Percentiles rank a stretch among this genome's conserved stretches.
phyloP scores from a whole-genome alignment of 2,797 vertebrate genomes.

The Cryptoprocta ferox region DNA sequence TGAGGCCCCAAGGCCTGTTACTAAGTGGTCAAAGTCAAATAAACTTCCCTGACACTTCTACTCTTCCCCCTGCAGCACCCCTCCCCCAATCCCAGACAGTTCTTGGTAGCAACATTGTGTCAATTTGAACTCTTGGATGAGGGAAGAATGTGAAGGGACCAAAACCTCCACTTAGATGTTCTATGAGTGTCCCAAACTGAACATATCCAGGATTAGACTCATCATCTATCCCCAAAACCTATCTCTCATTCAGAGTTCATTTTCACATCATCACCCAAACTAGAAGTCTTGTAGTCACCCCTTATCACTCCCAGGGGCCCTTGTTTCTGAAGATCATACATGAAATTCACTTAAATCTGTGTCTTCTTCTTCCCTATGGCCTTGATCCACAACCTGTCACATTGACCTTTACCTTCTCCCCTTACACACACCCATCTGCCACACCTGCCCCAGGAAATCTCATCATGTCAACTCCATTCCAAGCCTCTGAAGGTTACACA shows the following conservation, averaged over 20 bases:
- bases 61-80: not conserved
- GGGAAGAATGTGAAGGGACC: not conserved
- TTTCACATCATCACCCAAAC: not conserved
- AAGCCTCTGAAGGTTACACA: not conserved
- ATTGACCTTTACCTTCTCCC: not conserved
- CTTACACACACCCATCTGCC: not conserved
- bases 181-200: not conserved
- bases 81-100: not conserved
- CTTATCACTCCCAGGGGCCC: accelerated
- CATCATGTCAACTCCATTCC: not conserved
- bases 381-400: not conserved
- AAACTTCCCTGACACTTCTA: not conserved
- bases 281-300: not conserved
- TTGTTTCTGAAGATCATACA: not conserved
- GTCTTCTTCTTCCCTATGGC: not conserved
- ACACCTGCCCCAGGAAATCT: not conserved
- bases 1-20: not conserved
- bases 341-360: not conserved
- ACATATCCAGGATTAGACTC: not conserved
- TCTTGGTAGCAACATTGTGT: not conserved
- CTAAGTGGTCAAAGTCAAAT: not conserved
- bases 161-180: not conserved
- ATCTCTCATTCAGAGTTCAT: not conserved
- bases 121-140: not conserved
- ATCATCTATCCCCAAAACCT: not conserved